Evolutionary conservation across 2,113 vertebrate genomes (phyloP), one percentile per base, ranked within the genome.

Genomic region (Piprites chloris): DNA sequence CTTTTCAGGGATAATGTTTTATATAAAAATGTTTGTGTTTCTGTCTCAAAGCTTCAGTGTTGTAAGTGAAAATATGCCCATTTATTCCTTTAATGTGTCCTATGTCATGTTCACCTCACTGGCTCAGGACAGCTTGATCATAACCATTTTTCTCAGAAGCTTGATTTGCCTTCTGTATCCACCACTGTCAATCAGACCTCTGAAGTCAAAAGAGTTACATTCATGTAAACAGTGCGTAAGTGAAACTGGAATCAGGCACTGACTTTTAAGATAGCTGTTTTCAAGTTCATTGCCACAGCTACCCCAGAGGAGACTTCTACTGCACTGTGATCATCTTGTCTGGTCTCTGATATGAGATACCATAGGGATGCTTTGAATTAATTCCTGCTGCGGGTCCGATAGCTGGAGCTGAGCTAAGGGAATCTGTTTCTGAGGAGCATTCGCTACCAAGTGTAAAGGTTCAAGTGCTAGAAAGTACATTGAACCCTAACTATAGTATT

Each of bases 241-340:
- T 65, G 68, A 84, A 94, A 93, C 79, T 52, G 41, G 88, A 92
- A 68, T 68, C 56, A 22, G 41, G 73, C 76, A 68, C 0, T 78
- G 93, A 81, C 86, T 96, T 93, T 72, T 62, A 75, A 77, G 91
- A 89, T 75, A 89, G 93, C 56, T 78, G 81, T 95, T 97, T 95
- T 96, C 95, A 95, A 94, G 90, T 92, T 96, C 96, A 92, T 94
- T 97, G 95, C 85, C 72, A 89, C 85, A 77, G 76, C 41, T 86
- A 44, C 93, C 90, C 87, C 72, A 68, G 76, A 92, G 93, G 82
- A 93, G 68, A 81, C 69, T 83, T 58, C 62, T 41, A 72, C 30
- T 37, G 77, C 90, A 72, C 63, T 84, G 73, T 41, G 79, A 94
- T 93, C 92, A 92, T 93, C 88, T 87, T 72, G 41, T 84, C 90